These are phyloP conservation scores for Loxodonta africana DNA, from an alignment of 2,113 vertebrate species.

Conservation along the genomic window DNA sequence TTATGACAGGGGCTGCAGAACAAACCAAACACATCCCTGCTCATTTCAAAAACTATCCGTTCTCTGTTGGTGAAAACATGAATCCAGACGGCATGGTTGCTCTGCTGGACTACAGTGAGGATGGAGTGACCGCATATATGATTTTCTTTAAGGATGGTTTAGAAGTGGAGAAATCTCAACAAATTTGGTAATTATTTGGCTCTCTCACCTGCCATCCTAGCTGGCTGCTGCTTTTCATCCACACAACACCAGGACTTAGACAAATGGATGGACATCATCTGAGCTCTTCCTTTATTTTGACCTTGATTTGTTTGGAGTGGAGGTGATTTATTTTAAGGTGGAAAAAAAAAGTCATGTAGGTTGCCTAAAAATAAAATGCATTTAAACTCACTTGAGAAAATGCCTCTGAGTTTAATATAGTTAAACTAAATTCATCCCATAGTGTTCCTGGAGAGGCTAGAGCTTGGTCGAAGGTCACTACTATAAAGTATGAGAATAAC, in stretches of 20 bases:
- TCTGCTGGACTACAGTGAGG: slow-evolving; percentile 93
- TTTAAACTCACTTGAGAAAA: slow-evolving; percentile 83
- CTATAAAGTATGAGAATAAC: neutral
- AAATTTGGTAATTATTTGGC: slow-evolving; percentile 75
- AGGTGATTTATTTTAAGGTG: too few relatives aligned
- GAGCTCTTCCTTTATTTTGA: too few relatives aligned
- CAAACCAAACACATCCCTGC: slow-evolving; percentile 86
- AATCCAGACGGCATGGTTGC: slow-evolving; percentile 91
- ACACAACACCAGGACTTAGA: too few relatives aligned
- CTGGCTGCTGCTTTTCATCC: too few relatives aligned
- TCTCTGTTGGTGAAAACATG: slow-evolving; percentile 92
- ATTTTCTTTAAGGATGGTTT: slow-evolving; percentile 94
- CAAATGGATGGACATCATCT: too few relatives aligned
- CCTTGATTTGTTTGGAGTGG: too few relatives aligned
- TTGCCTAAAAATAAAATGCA: too few relatives aligned
- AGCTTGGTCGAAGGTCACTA: neutral
- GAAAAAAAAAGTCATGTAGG: too few relatives aligned
- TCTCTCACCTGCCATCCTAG: slow-evolving; percentile 63
- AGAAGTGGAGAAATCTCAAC: slow-evolving; percentile 92
- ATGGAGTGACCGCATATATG: slow-evolving; percentile 91
- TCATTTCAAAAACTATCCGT: slow-evolving; percentile 90
- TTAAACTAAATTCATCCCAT: slow-evolving; percentile 56
- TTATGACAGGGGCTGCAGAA: slow-evolving; percentile 79
- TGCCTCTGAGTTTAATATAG: slow-evolving; percentile 79
- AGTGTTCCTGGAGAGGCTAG: neutral